Evolutionary conservation across 2,797 vertebrate species (phyloP).

Genomic region (Gymnopithys bicolor): DNA sequence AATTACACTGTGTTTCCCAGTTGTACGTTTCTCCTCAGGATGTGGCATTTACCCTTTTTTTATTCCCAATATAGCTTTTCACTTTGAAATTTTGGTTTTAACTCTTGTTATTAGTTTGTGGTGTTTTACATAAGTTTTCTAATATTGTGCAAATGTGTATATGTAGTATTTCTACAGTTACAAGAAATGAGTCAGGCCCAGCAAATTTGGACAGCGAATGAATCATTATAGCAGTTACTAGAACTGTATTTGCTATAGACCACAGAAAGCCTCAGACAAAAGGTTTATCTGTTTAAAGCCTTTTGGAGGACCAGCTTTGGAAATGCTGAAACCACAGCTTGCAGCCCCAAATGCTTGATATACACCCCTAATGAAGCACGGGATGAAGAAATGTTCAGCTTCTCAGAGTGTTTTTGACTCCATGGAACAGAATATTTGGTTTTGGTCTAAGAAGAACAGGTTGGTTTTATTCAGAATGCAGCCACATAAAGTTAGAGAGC

Average conservation of each 20-base stretch:
- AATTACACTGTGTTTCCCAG: background rate
- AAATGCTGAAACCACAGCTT: background rate
- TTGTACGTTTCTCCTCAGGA: background rate
- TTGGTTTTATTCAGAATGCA: background rate
- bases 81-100: background rate
- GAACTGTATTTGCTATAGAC: background rate
- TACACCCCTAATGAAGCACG: background rate
- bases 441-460: background rate
- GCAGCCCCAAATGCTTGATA: background rate
- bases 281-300: background rate
- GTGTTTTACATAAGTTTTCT: background rate
- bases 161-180: background rate
- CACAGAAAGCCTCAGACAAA: background rate
- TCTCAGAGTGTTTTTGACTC: background rate
- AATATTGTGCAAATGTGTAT: background rate
- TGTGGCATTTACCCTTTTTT: background rate
- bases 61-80: background rate
- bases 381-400: background rate
- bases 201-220: background rate
- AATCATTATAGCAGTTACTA: background rate
- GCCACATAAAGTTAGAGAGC: background rate
- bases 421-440: background rate
- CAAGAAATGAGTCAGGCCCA: background rate
- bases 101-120: background rate
- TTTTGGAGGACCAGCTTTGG: background rate